Conservation (phyloP, 2,888 invertebrate genomes). For the Blastobasis adustella region DNA sequence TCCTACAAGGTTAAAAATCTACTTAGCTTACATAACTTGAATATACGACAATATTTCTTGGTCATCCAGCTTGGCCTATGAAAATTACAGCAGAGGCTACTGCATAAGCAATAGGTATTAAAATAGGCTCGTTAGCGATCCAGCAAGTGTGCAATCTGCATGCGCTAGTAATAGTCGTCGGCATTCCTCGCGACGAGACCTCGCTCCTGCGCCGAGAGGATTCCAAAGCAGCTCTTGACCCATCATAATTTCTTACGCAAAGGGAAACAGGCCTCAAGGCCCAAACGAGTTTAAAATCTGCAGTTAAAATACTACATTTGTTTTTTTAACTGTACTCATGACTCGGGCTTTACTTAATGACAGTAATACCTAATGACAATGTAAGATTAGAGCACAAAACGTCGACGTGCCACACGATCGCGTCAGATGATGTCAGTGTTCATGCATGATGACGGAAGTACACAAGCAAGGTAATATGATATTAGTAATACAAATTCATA, state of each 20-base stretch:
- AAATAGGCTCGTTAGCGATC: constrained; percentile 31
- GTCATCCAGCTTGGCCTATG: neutral
- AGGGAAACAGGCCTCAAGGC: too few species aligned
- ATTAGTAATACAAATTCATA: neutral
- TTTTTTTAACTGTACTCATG: constrained; percentile 8
- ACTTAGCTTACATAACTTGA: neutral
- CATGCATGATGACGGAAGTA: constrained; percentile 30
- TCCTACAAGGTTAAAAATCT: constrained; percentile 1
- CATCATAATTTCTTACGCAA: neutral
- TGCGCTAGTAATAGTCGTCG: constrained; percentile 28
- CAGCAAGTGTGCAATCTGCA: constrained; percentile 32
- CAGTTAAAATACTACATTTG: constrained; percentile 3
- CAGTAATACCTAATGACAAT: constrained; percentile 2
- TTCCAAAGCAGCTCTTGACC: constrained; percentile 21
- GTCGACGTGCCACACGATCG: constrained; percentile 10
- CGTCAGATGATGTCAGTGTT: constrained; percentile 44
- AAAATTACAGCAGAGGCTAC: constrained; percentile 12
- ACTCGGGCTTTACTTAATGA: constrained; percentile 9
- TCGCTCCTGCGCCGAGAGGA: constrained; percentile 21
- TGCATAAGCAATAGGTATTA: constrained; percentile 29
- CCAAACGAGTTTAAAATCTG: constrained; percentile 2
- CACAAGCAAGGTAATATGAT: constrained; percentile 30
- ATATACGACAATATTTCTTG: constrained; percentile 1
- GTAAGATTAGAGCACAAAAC: constrained; percentile 2
- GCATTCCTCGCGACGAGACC: constrained; percentile 30